These are phyloP conservation scores for Colius striatus DNA, from an alignment of 2,113 vertebrate genomes.

Conservation along the genomic window DNA sequence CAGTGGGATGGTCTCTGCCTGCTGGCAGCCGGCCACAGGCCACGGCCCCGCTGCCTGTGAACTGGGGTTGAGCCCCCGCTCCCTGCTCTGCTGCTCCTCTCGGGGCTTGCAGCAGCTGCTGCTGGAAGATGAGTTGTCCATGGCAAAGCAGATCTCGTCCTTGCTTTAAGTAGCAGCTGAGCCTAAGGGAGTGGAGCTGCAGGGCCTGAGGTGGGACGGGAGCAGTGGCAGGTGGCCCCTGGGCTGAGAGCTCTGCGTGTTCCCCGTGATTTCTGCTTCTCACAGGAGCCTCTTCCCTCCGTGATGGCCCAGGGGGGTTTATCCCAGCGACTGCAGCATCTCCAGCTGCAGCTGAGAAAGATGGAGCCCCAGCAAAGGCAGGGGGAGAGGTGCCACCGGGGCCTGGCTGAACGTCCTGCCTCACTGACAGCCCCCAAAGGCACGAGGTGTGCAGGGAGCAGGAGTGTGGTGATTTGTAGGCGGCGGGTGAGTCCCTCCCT, in stretches of 20 bases:
- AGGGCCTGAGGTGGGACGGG: not conserved
- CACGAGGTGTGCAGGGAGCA: rapidly evolving
- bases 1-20: not conserved
- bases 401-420: rapidly evolving
- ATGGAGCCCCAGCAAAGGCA: not conserved
- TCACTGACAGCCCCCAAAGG: not conserved
- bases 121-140: rapidly evolving
- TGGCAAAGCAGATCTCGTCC: rapidly evolving
- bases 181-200: not conserved
- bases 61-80: not conserved
- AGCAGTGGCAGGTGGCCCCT: not conserved
- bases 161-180: rapidly evolving
- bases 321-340: rapidly evolving
- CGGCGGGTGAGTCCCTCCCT: not conserved
- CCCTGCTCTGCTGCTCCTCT: not conserved
- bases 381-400: not conserved
- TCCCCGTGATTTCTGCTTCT: not conserved
- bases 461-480: rapidly evolving
- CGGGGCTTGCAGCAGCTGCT: not conserved
- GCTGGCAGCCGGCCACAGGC: not conserved
- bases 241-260: not conserved
- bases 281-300: not conserved
- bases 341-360: not conserved
- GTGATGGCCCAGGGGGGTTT: not conserved
- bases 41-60: not conserved